phyloP scores from a whole-genome alignment of 2,888 invertebrate species.

The Neocrepidodera transversa region DNA sequence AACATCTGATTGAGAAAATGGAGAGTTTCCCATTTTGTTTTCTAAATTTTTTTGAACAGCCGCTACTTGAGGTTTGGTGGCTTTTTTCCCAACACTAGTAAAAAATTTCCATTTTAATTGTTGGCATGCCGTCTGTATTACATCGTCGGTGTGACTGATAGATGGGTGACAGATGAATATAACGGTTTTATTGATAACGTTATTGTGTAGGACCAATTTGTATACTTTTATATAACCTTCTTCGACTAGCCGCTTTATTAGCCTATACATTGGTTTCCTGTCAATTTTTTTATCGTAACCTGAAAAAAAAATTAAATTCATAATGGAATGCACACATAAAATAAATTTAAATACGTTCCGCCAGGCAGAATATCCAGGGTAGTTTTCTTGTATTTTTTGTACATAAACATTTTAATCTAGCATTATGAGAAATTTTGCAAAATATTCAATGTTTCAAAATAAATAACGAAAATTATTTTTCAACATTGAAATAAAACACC shows the following conservation, averaged over 20 bases:
- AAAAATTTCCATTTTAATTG: constrained; percentile 67
- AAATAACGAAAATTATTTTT: no score
- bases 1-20: constrained; percentile 41
- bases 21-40: constrained; percentile 42
- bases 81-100: constrained; percentile 40
- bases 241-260: constrained; percentile 65
- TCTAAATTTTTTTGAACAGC: constrained; percentile 26
- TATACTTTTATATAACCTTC: constrained; percentile 67
- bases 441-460: no score
- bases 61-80: constrained; percentile 14
- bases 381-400: no score
- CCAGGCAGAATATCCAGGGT: not conserved
- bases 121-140: constrained; percentile 67
- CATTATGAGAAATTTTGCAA: no score
- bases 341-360: not conserved
- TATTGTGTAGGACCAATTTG: constrained; percentile 61
- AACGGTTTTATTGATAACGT: constrained; percentile 59
- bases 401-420: no score
- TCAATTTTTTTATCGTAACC: constrained; percentile 67
- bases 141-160: constrained; percentile 60
- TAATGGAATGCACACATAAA: not conserved
- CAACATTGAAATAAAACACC: no score
- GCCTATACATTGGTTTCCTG: constrained; percentile 69
- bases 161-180: constrained; percentile 65
- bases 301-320: constrained; percentile 27